A percentile compares a stretch with the other conserved stretches of the same genome.
Conservation (phyloP, 2,888 invertebrate genomes). For the Cheilosia soror region DNA sequence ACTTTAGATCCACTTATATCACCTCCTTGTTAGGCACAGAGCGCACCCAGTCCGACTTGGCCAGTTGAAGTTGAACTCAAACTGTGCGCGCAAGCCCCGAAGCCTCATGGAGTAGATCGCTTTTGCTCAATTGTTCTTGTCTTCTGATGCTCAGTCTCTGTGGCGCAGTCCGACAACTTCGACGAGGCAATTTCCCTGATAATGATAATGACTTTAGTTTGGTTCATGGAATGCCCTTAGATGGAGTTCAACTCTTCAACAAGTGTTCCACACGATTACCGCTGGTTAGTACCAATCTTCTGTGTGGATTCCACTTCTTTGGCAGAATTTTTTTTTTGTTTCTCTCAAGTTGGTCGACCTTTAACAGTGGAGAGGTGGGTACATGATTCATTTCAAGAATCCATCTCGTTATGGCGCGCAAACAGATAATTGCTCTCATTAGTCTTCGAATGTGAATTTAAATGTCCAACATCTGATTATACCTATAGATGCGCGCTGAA, state of each 20-base stretch:
- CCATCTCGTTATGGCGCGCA: conserved; percentile 77
- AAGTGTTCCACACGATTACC: conserved; percentile 75
- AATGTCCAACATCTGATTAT: conserved; percentile 66
- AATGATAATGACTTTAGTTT: conserved; percentile 74
- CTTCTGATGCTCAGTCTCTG: neutral
- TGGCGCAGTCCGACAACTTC: conserved; percentile 27
- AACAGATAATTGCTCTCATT: conserved; percentile 83
- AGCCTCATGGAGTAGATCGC: conserved; percentile 62
- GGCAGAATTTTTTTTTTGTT: neutral
- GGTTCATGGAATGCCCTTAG: conserved; percentile 64
- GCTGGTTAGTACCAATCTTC: conserved; percentile 72
- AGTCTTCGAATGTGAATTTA: conserved; percentile 79
- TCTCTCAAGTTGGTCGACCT: conserved; percentile 53
- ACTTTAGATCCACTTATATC: conserved; percentile 83
- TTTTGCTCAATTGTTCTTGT: conserved; percentile 9
- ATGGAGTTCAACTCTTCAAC: conserved; percentile 68
- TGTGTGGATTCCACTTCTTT: conserved; percentile 6
- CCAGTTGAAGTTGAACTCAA: conserved; percentile 36
- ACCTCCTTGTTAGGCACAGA: conserved; percentile 83
- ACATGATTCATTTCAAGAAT: conserved; percentile 72
- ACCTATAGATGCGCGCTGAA: conserved; percentile 6
- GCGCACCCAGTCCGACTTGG: conserved; percentile 13
- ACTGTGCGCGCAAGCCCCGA: conserved; percentile 34
- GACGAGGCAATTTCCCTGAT: conserved; percentile 66
- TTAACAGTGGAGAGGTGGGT: conserved; percentile 13